Conservation (phyloP, 1,140 invertebrate genomes). For the Euura lappo region DNA sequence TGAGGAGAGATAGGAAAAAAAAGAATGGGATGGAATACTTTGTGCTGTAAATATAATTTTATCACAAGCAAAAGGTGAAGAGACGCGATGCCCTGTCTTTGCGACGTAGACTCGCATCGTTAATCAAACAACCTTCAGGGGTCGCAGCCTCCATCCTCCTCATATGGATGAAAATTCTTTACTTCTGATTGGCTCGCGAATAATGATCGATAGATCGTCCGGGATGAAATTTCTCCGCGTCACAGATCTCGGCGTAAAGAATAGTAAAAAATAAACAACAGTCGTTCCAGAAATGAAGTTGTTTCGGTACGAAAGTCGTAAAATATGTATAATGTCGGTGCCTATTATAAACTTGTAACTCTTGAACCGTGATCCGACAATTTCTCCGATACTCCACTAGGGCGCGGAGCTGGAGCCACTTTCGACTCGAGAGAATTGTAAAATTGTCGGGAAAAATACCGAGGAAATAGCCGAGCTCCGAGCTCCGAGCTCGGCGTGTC, state of each 20-base stretch:
- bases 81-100: too few species aligned
- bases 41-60: too few species aligned
- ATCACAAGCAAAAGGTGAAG: too few species aligned
- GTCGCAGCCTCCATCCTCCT: too few species aligned
- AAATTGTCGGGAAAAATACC: slow-evolving; percentile 41
- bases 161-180: too few species aligned
- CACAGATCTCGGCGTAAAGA: too few species aligned
- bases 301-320: background rate
- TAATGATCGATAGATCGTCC: too few species aligned
- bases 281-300: background rate
- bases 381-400: background rate
- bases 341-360: background rate
- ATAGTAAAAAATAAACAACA: too few species aligned
- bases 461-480: slow-evolving; percentile 28
- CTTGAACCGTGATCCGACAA: background rate
- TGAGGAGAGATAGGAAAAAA: background rate
- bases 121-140: background rate
- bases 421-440: slow-evolving; percentile 35
- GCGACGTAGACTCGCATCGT: too few species aligned
- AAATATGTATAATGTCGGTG: background rate
- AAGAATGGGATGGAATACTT: too few species aligned
- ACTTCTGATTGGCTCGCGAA: too few species aligned
- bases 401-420: background rate
- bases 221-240: too few species aligned
- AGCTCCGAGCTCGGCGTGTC: slow-evolving; percentile 11